Conservation (phyloP, 2,113 vertebrate genomes). For the Toxotes jaculatrix region DNA sequence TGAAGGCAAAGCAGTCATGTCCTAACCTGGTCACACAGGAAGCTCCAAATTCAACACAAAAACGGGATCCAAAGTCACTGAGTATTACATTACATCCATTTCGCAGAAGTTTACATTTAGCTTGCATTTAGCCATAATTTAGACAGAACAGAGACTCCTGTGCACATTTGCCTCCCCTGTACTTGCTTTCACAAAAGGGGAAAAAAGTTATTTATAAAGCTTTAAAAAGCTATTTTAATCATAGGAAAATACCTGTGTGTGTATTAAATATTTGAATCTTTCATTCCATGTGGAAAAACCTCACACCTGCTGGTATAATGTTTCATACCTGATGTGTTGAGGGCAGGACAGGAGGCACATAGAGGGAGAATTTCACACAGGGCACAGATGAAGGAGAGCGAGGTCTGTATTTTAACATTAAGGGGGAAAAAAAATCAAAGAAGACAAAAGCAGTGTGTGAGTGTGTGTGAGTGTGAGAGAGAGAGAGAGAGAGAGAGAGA, state of each 20-base stretch:
- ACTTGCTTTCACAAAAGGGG: background rate
- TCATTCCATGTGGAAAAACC: slow-evolving; percentile 19
- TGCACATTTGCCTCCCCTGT: background rate
- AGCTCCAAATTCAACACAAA: background rate
- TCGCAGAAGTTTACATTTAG: background rate
- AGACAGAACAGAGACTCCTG: background rate
- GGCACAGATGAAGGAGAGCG: background rate
- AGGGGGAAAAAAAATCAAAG: slow-evolving; percentile 18
- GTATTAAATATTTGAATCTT: slow-evolving; percentile 19
- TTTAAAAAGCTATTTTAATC: slow-evolving; percentile 2
- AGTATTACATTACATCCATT: background rate
- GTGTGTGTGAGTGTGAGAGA: background rate
- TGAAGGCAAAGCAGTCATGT: background rate
- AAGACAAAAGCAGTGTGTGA: slow-evolving; percentile 29
- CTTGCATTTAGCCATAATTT: background rate
- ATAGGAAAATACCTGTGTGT: slow-evolving; percentile 18
- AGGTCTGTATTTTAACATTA: slow-evolving; percentile 23
- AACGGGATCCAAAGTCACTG: background rate
- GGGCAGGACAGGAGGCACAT: background rate
- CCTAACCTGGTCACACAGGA: background rate
- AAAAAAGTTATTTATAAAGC: background rate
- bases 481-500: no score
- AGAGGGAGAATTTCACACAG: slow-evolving; percentile 2
- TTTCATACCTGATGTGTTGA: slow-evolving; percentile 3
- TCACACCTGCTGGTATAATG: slow-evolving; percentile 21